phyloP scores from a whole-genome alignment of 2,888 invertebrate species.

The Acanthococcus lagerstroemiae region DNA sequence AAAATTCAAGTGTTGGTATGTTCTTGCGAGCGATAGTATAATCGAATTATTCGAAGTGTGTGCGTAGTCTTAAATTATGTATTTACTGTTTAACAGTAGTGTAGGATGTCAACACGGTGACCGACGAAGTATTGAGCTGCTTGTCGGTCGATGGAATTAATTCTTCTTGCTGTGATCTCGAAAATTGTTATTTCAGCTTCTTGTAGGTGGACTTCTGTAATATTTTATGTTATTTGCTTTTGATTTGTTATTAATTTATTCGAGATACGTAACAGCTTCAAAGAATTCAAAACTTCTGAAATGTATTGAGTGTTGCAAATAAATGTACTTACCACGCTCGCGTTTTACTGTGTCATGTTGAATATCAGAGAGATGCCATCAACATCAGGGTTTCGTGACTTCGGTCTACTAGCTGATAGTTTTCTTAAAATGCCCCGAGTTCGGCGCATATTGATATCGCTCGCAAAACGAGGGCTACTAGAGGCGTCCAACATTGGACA shows the following conservation, averaged over 20 bases:
- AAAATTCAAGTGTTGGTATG: not conserved
- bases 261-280: conserved; percentile 30
- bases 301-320: conserved; percentile 27
- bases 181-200: conserved; percentile 21
- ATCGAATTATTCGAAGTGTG: not conserved
- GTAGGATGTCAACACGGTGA: no score
- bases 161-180: conserved; percentile 29
- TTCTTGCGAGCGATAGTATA: not conserved
- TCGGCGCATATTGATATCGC: no score
- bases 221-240: conserved; percentile 24
- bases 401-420: no score
- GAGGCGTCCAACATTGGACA: no score
- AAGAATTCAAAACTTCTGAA: conserved; percentile 5
- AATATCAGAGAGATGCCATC: no score
- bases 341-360: no score
- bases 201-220: conserved; percentile 19
- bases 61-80: no score
- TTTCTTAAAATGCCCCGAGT: no score
- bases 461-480: no score
- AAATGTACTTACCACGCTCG: conserved; percentile 28
- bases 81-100: no score
- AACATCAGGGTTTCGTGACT: no score
- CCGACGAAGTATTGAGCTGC: no score
- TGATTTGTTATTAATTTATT: conserved; percentile 17
- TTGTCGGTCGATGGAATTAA: not conserved